Conservation (phyloP, 2,113 vertebrate species). For the Brachirus orientalis region DNA sequence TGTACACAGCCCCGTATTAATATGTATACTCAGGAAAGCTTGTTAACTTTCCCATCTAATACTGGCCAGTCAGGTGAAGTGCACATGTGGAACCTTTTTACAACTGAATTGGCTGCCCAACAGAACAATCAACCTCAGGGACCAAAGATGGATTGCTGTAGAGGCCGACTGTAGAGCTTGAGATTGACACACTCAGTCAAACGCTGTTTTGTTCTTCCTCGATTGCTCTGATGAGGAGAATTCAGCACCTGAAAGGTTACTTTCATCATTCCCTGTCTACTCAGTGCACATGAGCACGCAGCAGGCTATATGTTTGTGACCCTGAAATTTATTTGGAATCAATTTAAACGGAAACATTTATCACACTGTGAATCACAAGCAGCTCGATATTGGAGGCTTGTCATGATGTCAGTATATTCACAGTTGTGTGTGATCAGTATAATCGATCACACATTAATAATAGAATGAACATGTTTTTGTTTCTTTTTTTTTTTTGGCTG, state of each 20-base stretch:
- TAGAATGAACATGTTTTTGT: too few relatives aligned
- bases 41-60: conserved; percentile 58
- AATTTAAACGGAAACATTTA: conserved; percentile 62
- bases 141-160: not conserved
- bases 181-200: not conserved
- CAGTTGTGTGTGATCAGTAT: conserved; percentile 37
- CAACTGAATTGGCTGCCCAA: not conserved
- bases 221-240: not conserved
- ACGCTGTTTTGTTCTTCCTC: not conserved
- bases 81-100: conserved; percentile 35
- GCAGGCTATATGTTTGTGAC: conserved; percentile 62
- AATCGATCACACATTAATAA: too few relatives aligned
- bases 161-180: not conserved
- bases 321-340: conserved; percentile 50
- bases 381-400: conserved; percentile 41
- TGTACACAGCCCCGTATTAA: conserved; percentile 41
- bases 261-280: conserved; percentile 48
- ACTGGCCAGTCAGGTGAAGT: conserved; percentile 14
- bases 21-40: conserved; percentile 55
- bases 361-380: conserved; percentile 60
- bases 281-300: conserved; percentile 60
- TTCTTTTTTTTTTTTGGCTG: too few relatives aligned
- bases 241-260: conserved; percentile 18
- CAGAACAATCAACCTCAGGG: conserved; percentile 25
- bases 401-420: conserved; percentile 53